Evolutionary conservation across 2,797 vertebrate species (phyloP), one percentile per base, ranked within the genome.

Genomic region (Mareca strepera): DNA sequence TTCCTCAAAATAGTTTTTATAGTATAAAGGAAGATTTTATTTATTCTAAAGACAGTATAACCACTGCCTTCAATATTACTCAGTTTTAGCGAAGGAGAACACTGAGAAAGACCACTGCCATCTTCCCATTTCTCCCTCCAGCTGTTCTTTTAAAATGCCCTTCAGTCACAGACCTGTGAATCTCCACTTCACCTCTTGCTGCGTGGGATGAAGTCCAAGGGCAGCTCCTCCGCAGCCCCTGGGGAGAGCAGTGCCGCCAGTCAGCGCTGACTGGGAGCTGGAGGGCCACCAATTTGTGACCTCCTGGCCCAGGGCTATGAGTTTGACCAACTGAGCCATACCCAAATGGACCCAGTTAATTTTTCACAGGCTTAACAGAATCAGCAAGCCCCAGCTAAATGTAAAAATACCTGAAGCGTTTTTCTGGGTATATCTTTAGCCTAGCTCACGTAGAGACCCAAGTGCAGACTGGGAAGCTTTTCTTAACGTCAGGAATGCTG

Each of bases 321-420:
- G 64, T 90, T 11, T 94, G 63, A 87, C 60, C 74, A 95, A 68
- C 11, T 56, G 20, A 81, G 72, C 58, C 78, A 62, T 60, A 55
- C 70, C 26, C 77, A 85, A 82, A 87, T 29, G 44, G 64, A 85
- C 50, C 39, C 48, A 37, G 88, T 82, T 95, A 86, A 88, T 92
- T 93, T 93, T 95, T 88, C 72, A 92, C 70, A 55, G 70, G 39
- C 33, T 75, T 77, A 82, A 88, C 83, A 67, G 74, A 90, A 90
- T 82, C 81, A 85, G 67, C 74, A 95, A 95, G 39, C 37, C 59
- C 11, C 21, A 88, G 7, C 31, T 93, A 73, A 43, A 90, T 67
- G 80, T 88, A 70, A 85, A 90, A 82, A 50, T 35, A 87, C 41
- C 64, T 73, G 7, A n/a, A 75, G 26, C 21, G 58, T 67, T 69